Conservation (phyloP, 2,888 invertebrate species). For the Chalcis sispes region DNA sequence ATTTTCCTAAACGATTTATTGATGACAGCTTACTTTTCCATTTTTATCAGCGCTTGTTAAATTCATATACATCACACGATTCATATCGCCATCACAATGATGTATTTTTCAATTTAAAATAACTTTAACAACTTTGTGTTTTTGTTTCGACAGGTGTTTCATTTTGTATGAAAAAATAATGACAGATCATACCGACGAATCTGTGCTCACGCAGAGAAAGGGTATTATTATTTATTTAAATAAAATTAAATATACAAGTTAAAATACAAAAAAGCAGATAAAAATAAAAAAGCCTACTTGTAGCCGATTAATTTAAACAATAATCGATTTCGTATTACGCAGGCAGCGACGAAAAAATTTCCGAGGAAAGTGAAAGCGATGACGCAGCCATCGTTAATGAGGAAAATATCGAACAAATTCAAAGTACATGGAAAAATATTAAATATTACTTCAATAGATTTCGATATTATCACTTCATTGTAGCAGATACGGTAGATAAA, state of each 20-base stretch:
- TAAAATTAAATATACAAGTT: not conserved
- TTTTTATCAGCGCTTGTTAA: slow-evolving; percentile 46
- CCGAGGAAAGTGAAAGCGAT: slow-evolving; percentile 1
- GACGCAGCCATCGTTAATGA: not conserved
- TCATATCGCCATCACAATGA: slow-evolving; percentile 11
- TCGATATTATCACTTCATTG: slow-evolving; percentile 63
- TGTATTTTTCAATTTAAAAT: slow-evolving; percentile 39
- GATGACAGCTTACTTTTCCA: slow-evolving; percentile 42
- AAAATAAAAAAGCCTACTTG: not conserved
- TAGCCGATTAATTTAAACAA: not conserved
- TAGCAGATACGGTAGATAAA: slow-evolving; percentile 62
- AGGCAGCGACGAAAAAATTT: slow-evolving; percentile 10
- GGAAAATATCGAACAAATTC: not conserved
- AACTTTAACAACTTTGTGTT: slow-evolving; percentile 26
- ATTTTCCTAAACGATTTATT: slow-evolving; percentile 47
- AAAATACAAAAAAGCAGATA: not conserved
- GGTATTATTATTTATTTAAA: slow-evolving; percentile 29
- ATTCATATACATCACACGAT: slow-evolving; percentile 37
- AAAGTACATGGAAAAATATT: slow-evolving; percentile 53
- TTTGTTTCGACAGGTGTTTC: slow-evolving; percentile 51
- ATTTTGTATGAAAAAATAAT: slow-evolving; percentile 38
- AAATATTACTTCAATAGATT: slow-evolving; percentile 65
- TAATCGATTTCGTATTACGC: not conserved
- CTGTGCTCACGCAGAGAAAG: slow-evolving; percentile 40
- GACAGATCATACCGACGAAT: slow-evolving; percentile 40